Conservation (phyloP, 1,140 invertebrate species). For the Parasteatoda tepidariorum region DNA sequence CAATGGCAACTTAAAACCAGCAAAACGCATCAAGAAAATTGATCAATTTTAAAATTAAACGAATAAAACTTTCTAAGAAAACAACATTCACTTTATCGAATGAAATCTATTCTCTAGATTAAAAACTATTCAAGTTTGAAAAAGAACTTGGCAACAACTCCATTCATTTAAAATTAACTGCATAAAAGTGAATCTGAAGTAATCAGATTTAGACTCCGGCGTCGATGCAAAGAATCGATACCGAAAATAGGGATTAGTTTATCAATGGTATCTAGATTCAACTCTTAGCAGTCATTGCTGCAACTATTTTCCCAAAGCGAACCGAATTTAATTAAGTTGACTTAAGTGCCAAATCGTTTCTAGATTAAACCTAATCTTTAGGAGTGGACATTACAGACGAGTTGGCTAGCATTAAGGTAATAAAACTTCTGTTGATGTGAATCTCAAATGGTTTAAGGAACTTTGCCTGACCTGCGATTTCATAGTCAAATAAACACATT, state of each 20-base stretch:
- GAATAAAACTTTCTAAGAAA: too few relatives aligned
- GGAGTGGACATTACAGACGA: conserved; percentile 56
- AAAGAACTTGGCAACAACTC: neutral
- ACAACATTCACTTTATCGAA: too few relatives aligned
- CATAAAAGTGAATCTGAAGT: neutral
- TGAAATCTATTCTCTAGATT: too few relatives aligned
- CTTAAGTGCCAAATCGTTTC: conserved; percentile 55
- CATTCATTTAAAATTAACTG: neutral
- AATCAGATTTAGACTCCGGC: neutral
- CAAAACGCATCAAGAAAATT: too few relatives aligned
- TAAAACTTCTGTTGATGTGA: conserved; percentile 51
- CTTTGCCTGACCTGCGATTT: conserved; percentile 41
- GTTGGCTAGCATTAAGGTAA: conserved; percentile 57
- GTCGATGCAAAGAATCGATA: neutral
- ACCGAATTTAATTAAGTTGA: conserved; percentile 56
- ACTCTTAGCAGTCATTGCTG: neutral
- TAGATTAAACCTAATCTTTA: conserved; percentile 60
- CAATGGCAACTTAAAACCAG: too few relatives aligned
- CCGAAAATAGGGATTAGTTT: conserved; percentile 1
- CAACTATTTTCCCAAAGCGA: conserved; percentile 45
- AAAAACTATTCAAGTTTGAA: neutral
- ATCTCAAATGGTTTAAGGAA: conserved; percentile 51
- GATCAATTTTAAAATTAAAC: too few relatives aligned
- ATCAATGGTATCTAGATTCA: conserved; percentile 16
- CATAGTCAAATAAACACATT: conserved; percentile 60